Percentiles rank a stretch among this genome's conserved stretches.
Evolutionary conservation across 2,888 invertebrate species (phyloP).

Genomic region (Sphecodes monilicornis): DNA sequence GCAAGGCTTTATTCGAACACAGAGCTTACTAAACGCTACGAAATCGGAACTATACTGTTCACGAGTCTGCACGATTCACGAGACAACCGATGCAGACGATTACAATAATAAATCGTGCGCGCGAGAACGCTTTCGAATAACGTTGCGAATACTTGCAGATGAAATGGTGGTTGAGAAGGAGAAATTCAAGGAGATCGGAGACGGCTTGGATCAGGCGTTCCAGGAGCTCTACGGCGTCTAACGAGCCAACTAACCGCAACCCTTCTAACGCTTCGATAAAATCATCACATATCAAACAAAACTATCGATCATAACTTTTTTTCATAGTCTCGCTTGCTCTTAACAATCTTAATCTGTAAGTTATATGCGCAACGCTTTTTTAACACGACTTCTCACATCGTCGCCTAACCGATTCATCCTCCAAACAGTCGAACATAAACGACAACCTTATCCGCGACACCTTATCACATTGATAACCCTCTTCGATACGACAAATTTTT

Average conservation of each 20-base stretch:
- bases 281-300: constrained; percentile 26
- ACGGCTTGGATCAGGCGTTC: constrained; percentile 97
- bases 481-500: background rate
- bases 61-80: constrained; percentile 12
- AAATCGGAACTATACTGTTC: background rate
- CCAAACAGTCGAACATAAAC: background rate
- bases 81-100: constrained; percentile 8
- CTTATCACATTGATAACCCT: constrained; percentile 15
- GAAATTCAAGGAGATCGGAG: constrained; percentile 96
- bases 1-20: background rate
- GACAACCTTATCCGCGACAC: background rate
- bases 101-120: background rate
- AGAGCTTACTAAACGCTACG: constrained; percentile 8
- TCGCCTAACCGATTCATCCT: constrained; percentile 34
- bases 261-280: constrained; percentile 75
- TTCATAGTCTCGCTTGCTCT: constrained; percentile 80
- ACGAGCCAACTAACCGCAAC: constrained; percentile 66
- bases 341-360: constrained; percentile 77
- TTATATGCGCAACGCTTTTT: constrained; percentile 69
- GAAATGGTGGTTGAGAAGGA: constrained; percentile 95
- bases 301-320: constrained; percentile 54
- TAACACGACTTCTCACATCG: constrained; percentile 62
- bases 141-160: constrained; percentile 87
- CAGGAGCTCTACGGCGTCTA: constrained; percentile 88
- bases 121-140: constrained; percentile 48